Conservation (phyloP, 2,797 vertebrate genomes). For the Sebastes goodei region DNA sequence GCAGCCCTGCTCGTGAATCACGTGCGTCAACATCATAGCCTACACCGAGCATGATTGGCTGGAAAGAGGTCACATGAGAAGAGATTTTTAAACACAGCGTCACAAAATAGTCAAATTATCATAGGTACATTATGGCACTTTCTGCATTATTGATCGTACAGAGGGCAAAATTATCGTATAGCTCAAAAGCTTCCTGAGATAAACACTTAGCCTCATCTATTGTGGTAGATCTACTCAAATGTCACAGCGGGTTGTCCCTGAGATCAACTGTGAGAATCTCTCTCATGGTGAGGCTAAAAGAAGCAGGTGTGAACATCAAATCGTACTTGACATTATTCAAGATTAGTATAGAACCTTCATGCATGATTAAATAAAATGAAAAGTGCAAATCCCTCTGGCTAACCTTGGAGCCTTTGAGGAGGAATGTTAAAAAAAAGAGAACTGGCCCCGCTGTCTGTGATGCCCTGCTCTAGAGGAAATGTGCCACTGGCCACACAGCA, state of each 20-base stretch:
- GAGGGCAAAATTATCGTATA: too few relatives aligned
- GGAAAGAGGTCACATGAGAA: not conserved
- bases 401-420: slow-evolving; percentile 5
- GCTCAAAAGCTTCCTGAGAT: slow-evolving; percentile 2
- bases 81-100: not conserved
- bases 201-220: not conserved
- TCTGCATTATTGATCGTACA: too few relatives aligned
- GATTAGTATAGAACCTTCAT: slow-evolving; percentile 32
- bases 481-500: not conserved
- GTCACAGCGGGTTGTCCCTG: not conserved
- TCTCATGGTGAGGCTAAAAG: not conserved
- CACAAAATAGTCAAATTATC: too few relatives aligned
- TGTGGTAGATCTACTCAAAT: not conserved
- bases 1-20: too few relatives aligned
- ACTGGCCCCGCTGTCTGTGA: not conserved
- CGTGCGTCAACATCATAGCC: too few relatives aligned
- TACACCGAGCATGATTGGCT: too few relatives aligned
- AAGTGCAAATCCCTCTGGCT: slow-evolving; percentile 11
- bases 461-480: slow-evolving; percentile 12
- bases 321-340: slow-evolving; percentile 26
- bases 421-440: not conserved
- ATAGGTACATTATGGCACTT: too few relatives aligned
- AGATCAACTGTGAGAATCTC: slow-evolving; percentile 3
- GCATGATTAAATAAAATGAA: slow-evolving; percentile 29
- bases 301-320: slow-evolving; percentile 28